Conservation (phyloP, 2,797 vertebrate genomes). For the Poecilia picta region DNA sequence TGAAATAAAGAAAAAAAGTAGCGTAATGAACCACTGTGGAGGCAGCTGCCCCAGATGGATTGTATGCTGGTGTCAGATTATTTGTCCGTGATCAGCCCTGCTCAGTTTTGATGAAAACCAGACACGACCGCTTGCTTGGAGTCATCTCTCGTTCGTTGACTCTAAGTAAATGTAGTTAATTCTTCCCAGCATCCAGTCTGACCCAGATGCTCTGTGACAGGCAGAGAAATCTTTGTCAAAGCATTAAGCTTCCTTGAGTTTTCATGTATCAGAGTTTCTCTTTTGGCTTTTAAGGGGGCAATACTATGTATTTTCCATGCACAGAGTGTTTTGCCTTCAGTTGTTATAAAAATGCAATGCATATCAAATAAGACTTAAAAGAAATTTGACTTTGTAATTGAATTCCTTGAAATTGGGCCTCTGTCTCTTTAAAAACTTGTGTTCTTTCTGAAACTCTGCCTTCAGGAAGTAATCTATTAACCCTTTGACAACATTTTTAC, state of each 20-base stretch:
- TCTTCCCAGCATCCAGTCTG: constrained; percentile 32
- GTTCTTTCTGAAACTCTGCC: too few relatives aligned
- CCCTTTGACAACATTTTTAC: too few relatives aligned
- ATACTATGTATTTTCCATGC: too few relatives aligned
- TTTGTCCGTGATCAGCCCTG: constrained; percentile 32
- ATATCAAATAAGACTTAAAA: too few relatives aligned
- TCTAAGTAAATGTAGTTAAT: constrained; percentile 28
- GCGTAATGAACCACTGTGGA: constrained; percentile 44
- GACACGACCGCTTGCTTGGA: constrained; percentile 22
- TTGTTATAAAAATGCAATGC: too few relatives aligned
- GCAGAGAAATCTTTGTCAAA: background rate
- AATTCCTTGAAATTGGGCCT: too few relatives aligned
- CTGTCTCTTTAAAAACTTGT: too few relatives aligned
- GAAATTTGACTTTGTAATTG: too few relatives aligned
- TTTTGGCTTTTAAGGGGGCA: background rate
- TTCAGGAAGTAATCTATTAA: too few relatives aligned
- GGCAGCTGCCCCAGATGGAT: constrained; percentile 37
- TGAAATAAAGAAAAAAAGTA: constrained; percentile 50
- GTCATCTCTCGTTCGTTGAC: constrained; percentile 39
- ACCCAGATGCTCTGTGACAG: constrained; percentile 17
- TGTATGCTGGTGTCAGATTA: constrained; percentile 39
- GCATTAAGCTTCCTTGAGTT: background rate
- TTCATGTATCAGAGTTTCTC: background rate
- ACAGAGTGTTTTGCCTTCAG: too few relatives aligned
- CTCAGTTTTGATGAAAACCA: constrained; percentile 42